Evolutionary conservation across 2,113 vertebrate species (phyloP), one percentile per base, ranked within the genome.

Genomic region (Pelodiscus sinensis): DNA sequence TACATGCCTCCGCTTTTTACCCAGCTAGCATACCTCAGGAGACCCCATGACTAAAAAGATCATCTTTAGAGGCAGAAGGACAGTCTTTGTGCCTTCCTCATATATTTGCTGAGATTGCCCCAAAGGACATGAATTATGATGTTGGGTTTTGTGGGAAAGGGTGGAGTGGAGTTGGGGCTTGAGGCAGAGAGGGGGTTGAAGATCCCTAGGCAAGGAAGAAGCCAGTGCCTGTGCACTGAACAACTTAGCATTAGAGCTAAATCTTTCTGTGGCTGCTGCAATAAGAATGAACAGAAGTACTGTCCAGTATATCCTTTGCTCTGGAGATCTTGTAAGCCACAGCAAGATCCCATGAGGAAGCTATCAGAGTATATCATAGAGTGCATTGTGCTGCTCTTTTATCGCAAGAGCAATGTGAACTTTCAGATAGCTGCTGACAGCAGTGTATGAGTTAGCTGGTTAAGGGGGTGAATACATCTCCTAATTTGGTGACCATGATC

Each of bases 361-460:
- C 44, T 88, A 77, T 2, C 4, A 5, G 29, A 65, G 31, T 56
- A 18, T 25, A 14, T 50, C 85, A 68, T 50, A 87, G n/a, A 93
- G 90, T 58, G 22, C 22, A 58, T 21, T 58, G 57, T 58, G 57
- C 57, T 58, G 62, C 24, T 44, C 44, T 86, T 21, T 93, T 89
- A 85, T n/a, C 88, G 84, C 44, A 92, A 85, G 73, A 93, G 35
- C 50, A 85, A 83, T 78, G 31, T 85, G 84, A 87, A 51, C 35
- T 24, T 92, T 85, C 78, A 73, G 88, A 92, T 93, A 87, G 60
- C 93, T 92, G 90, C 94, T 94, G 94, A 94, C 82, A 90, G 93
- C 85, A 4, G 52, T 54, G 14, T 51, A 86, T 87, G 54, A 82
- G 60, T 81, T 88, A 65, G 38, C 79, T 92, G 77, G 84, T 86